These are phyloP conservation scores for Calephelis perditalis DNA, from an alignment of 2,888 invertebrate species.

Conservation along the genomic window DNA sequence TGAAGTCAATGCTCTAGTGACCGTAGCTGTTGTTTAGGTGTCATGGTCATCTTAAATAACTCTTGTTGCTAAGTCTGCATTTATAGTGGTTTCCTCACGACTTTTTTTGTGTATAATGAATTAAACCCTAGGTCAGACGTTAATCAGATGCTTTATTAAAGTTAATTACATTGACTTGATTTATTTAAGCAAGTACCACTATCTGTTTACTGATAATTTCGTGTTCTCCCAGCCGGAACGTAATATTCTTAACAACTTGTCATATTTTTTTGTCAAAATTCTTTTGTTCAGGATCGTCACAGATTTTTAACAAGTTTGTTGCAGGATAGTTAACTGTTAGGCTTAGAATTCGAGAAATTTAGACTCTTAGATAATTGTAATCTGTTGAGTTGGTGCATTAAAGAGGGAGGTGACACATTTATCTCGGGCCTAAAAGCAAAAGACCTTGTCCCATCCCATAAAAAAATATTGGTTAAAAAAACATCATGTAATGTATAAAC, in stretches of 20 bases:
- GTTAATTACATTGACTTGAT: neutral
- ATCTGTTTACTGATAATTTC: constrained; percentile 22
- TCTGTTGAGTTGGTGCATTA: too few species aligned
- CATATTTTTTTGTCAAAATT: constrained; percentile 9
- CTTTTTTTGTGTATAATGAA: constrained; percentile 2
- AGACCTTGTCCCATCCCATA: too few species aligned
- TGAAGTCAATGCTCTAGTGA: constrained; percentile 74
- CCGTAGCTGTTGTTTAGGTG: constrained; percentile 72
- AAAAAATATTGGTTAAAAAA: too few species aligned
- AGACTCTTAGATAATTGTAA: too few species aligned
- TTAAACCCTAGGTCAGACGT: neutral
- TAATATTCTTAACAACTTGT: constrained; percentile 26
- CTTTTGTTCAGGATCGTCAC: too few species aligned
- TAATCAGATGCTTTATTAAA: neutral
- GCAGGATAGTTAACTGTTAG: too few species aligned
- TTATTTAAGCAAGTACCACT: neutral
- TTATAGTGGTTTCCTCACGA: constrained; percentile 35
- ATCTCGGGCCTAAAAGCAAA: too few species aligned
- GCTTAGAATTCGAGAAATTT: too few species aligned
- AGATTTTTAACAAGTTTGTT: too few species aligned
- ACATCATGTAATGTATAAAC: too few species aligned
- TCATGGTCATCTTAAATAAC: constrained; percentile 65
- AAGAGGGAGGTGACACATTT: too few species aligned
- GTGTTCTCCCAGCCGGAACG: constrained; percentile 26
- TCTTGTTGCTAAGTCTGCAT: constrained; percentile 46